Conservation (phyloP, 2,113 vertebrate genomes). For the Varanus komodoensis region DNA sequence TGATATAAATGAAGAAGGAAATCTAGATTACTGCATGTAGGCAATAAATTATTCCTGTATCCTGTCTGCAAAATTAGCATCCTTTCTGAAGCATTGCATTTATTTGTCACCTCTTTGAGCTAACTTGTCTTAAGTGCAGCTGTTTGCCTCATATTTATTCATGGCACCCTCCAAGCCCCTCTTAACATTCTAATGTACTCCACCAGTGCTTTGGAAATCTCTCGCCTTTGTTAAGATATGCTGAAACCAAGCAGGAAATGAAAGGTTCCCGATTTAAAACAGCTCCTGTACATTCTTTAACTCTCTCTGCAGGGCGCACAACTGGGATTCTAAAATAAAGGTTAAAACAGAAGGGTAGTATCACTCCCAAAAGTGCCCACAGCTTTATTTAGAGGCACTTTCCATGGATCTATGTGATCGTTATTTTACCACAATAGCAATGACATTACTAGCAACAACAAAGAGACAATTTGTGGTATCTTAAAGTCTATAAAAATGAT, state of each 20-base stretch:
- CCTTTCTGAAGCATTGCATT: conserved; percentile 1
- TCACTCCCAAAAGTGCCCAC: background rate
- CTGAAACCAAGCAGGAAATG: conserved; percentile 17
- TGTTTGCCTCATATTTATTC: conserved; percentile 27
- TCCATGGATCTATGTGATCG: background rate
- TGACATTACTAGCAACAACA: too few species aligned
- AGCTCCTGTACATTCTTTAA: background rate
- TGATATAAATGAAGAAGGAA: conserved; percentile 14
- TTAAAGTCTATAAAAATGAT: too few species aligned
- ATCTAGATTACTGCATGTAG: conserved; percentile 2
- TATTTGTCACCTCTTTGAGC: conserved; percentile 24
- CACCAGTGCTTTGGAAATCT: conserved; percentile 36
- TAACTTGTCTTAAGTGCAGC: conserved; percentile 26
- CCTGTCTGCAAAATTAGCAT: conserved; percentile 25
- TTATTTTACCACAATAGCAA: background rate
- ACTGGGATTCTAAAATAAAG: conserved; percentile 24
- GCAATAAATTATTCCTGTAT: conserved; percentile 7
- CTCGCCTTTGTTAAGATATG: conserved; percentile 6
- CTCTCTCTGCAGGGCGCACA: background rate
- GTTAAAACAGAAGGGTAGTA: background rate
- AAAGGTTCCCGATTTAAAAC: conserved; percentile 27
- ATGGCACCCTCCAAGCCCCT: conserved; percentile 2
- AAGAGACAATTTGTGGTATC: too few species aligned
- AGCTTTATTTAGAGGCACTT: background rate
- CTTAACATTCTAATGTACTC: conserved; percentile 33